Evolutionary conservation across 2,113 vertebrate species (phyloP), one percentile per base, ranked within the genome.

Genomic region (Poecilia latipinna): DNA sequence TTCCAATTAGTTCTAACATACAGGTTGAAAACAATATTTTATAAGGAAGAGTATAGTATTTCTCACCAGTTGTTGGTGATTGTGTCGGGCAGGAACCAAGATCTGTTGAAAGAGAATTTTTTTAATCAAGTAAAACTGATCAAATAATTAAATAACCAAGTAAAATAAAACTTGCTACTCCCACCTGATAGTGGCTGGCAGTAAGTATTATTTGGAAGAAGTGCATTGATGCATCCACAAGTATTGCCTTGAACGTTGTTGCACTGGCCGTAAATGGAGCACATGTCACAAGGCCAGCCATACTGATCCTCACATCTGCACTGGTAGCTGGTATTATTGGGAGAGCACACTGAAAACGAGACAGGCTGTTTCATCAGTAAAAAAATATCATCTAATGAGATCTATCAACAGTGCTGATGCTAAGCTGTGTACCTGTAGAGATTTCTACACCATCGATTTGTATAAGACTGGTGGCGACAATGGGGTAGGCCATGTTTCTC

Each of bases 241-340:
- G 83, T 82, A 15, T 69, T 35, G 54, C 42, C 31, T 28, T 42
- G 78, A 68, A 77, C 62, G 24, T 22, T 51, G 73, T 86, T 85
- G 85, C 90, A 91, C 42, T 69, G 31, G 10, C 80, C 77, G 10
- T 78, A 67, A 6, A 1, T 8, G 0, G 67, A 33, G 78, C 90
- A 92, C 68, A 73, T 65, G 73, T 84, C 79, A 90, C 76, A 87
- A 65, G 88, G 19, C 86, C 84, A 90, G 19, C 48, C 17, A 51
- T 51, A 51, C 48, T 51, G 48, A 51, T 24, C 48, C 19, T 51
- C 48, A 51, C 90, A 91, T 33, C 19, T 70, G 77, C 88, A 91
- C 70, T 88, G 83, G 75, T 62, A 86, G 61, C 26, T 73, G 4
- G 37, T 39, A 39, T 39, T 12, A 12, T 39, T 12, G 11, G 12